phyloP scores from a whole-genome alignment of 2,113 vertebrate species.

The Tauraco erythrolophus region DNA sequence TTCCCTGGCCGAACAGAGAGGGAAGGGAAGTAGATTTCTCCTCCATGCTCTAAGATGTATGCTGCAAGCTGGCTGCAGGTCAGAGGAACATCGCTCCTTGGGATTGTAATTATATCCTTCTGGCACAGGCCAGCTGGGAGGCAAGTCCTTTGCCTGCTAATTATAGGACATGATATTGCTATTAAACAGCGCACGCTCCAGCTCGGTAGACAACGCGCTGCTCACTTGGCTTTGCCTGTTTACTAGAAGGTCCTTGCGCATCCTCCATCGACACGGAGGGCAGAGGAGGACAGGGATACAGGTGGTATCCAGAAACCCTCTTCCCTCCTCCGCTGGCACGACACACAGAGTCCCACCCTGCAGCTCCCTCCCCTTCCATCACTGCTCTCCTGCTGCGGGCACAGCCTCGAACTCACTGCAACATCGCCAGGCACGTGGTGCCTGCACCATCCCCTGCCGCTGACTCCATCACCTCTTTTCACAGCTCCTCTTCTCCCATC shows the following conservation, averaged over 20 bases:
- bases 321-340: neutral
- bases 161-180: conserved; percentile 1
- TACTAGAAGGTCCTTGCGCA: neutral
- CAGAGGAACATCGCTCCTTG: conserved; percentile 15
- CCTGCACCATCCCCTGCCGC: neutral
- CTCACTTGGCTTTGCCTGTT: neutral
- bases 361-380: neutral
- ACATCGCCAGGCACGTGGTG: fast-evolving
- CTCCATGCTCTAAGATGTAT: neutral
- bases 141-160: conserved; percentile 45
- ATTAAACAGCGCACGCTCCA: neutral
- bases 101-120: conserved; percentile 35
- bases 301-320: neutral
- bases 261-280: neutral
- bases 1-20: neutral
- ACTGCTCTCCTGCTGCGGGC: neutral
- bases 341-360: neutral
- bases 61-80: conserved; percentile 2
- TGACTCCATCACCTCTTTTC: neutral
- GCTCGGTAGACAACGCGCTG: neutral
- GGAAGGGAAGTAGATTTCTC: neutral
- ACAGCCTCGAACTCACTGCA: neutral
- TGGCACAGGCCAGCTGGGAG: conserved; percentile 34
- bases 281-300: neutral
- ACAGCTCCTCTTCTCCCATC: neutral